Conservation (phyloP, 2,888 invertebrate genomes). For the Lamellibrachia columna region DNA sequence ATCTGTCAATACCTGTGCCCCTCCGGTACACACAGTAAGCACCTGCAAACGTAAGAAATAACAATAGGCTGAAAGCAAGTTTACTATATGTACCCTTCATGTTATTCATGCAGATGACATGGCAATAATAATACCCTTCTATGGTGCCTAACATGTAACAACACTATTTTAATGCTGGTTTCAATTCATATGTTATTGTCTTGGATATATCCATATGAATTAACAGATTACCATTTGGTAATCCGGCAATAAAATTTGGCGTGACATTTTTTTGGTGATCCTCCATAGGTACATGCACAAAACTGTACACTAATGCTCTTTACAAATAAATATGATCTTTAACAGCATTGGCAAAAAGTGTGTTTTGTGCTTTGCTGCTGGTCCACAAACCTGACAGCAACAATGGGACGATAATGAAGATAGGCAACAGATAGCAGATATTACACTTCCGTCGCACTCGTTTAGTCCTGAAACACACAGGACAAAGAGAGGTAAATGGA, state of each 20-base stretch:
- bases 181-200: too few species aligned
- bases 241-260: too few species aligned
- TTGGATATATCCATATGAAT: too few species aligned
- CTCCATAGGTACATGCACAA: not conserved
- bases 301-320: not conserved
- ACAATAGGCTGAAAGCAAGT: not conserved
- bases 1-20: not conserved
- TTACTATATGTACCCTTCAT: too few species aligned
- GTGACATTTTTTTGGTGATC: too few species aligned
- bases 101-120: too few species aligned
- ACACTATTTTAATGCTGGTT: too few species aligned
- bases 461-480: not conserved
- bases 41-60: not conserved
- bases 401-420: conserved; percentile 10
- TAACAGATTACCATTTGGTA: too few species aligned
- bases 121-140: too few species aligned
- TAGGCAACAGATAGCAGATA: not conserved
- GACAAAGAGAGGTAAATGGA: not conserved
- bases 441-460: conserved; percentile 12
- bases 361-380: not conserved
- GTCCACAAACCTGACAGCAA: not conserved
- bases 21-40: not conserved
- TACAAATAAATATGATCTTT: not conserved
- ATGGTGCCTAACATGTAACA: too few species aligned
- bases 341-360: not conserved